These are phyloP conservation scores for Delphinapterus leucas DNA, from an alignment of 2,113 vertebrate species.

Conservation along the genomic window DNA sequence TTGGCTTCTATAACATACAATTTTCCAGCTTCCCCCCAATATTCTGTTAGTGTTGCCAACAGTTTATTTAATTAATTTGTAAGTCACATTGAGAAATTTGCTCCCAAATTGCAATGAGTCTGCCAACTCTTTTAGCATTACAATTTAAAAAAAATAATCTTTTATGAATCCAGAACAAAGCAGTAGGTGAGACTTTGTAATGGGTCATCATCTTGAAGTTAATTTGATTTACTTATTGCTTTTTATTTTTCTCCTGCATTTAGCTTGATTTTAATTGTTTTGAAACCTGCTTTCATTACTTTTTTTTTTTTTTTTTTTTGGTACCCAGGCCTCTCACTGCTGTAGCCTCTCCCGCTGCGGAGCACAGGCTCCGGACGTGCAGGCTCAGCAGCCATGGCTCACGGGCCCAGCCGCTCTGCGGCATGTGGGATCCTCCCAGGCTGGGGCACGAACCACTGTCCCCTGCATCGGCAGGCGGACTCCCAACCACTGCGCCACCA, in stretches of 20 bases:
- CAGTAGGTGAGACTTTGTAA: fast-evolving
- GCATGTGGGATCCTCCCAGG: too few relatives aligned
- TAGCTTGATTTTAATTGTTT: neutral
- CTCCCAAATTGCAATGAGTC: neutral
- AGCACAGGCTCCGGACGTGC: too few relatives aligned
- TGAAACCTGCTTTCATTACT: neutral
- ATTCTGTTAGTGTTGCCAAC: neutral
- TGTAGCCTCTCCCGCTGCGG: too few relatives aligned
- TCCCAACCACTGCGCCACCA: too few relatives aligned
- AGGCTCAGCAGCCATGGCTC: too few relatives aligned
- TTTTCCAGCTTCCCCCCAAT: neutral
- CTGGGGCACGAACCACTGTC: too few relatives aligned
- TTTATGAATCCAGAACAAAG: neutral
- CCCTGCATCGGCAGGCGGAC: too few relatives aligned
- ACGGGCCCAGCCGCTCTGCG: too few relatives aligned
- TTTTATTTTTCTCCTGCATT: neutral
- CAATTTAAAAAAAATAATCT: neutral
- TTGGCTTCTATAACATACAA: neutral
- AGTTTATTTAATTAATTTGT: conserved; percentile 42
- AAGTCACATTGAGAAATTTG: conserved; percentile 14
- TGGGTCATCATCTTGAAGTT: neutral
- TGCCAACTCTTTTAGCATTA: neutral
- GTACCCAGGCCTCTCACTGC: too few relatives aligned
- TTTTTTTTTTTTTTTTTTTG: neutral
- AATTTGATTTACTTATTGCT: neutral